Evolutionary conservation across 2,113 vertebrate genomes (phyloP), one percentile per base, ranked within the genome.

Genomic region (Calonectris borealis): DNA sequence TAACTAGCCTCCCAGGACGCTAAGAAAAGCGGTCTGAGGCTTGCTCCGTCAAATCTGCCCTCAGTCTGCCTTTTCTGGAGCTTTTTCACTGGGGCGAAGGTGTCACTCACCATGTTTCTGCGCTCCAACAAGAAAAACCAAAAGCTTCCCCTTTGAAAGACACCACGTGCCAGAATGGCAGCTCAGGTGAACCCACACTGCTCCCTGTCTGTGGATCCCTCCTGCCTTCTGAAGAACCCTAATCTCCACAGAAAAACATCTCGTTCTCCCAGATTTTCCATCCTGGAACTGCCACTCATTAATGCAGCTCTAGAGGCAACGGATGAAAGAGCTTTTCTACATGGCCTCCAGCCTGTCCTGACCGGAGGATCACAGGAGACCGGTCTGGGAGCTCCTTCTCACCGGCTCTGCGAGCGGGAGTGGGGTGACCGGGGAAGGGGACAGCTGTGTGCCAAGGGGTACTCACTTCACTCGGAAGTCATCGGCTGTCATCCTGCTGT

Each of bases 391-490:
- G 65, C 58, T 83, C 32, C 57, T 42, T 32, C 25, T 16, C 13
- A 4, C 27, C n/a, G 13, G n/a, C 46, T 29, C n/a, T 12, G 9
- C 2, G 4, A 32, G 68, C 3, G 0, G n/a, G 36, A 31, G 36
- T 5, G 2, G 20, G 1, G 64, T 8, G 69, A 7, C 27, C 8
- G 61, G 19, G 38, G 60, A 24, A 5, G 40, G 44, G 85, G 34
- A 36, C 38, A 44, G n/a, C 78, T 14, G 1, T 16, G 58, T 36
- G 58, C 58, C n/a, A 8, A 0, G 9, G 40, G 54, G 19, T 29
- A 98, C 98, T 98, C 97, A 99, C 99, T 99, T 99, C 27, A 98
- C 78, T 79, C 97, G 98, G 92, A 98, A 99, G 97, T 99, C 98
- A 0, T 98, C 98, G 1, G 97, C 81, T 26, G 98, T 97, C 96